Evolutionary conservation across 2,113 vertebrate genomes (phyloP).

Genomic region (Coturnix japonica): DNA sequence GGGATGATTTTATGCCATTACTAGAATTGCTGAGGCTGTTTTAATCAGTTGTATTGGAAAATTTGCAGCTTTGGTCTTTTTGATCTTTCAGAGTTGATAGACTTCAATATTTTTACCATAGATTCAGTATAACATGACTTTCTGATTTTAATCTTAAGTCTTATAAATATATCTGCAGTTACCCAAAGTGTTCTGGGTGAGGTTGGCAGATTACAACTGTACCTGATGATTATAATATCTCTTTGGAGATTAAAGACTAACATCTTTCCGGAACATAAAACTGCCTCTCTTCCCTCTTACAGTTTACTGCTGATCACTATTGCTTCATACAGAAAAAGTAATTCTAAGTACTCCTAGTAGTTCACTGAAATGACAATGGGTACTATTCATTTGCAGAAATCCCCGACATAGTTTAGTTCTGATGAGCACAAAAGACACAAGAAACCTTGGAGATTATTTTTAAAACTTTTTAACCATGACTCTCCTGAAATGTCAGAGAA

Average conservation of each 20-base stretch:
- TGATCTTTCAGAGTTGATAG: background rate
- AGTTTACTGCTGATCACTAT: background rate
- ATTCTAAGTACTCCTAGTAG: slow-evolving; percentile 23
- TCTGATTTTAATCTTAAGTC: background rate
- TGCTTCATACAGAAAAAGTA: background rate
- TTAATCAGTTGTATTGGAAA: background rate
- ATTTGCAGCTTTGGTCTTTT: background rate
- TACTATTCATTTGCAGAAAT: slow-evolving; percentile 40
- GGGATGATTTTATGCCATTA: background rate
- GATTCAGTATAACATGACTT: background rate
- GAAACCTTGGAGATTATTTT: slow-evolving; percentile 25
- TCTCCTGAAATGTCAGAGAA: slow-evolving; percentile 51
- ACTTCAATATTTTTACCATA: background rate
- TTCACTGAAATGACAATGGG: slow-evolving; percentile 31
- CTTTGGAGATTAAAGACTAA: background rate
- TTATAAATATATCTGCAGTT: background rate
- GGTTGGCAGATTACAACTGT: background rate
- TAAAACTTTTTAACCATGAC: slow-evolving; percentile 28
- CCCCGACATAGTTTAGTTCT: slow-evolving; percentile 45
- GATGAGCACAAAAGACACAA: slow-evolving; percentile 30
- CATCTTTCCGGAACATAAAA: background rate
- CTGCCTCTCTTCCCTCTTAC: background rate
- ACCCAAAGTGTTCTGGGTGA: background rate
- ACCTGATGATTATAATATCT: background rate
- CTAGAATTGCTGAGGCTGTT: background rate